Evolutionary conservation across 2,888 invertebrate genomes (phyloP).

Genomic region (Ormyrus thymus): DNA sequence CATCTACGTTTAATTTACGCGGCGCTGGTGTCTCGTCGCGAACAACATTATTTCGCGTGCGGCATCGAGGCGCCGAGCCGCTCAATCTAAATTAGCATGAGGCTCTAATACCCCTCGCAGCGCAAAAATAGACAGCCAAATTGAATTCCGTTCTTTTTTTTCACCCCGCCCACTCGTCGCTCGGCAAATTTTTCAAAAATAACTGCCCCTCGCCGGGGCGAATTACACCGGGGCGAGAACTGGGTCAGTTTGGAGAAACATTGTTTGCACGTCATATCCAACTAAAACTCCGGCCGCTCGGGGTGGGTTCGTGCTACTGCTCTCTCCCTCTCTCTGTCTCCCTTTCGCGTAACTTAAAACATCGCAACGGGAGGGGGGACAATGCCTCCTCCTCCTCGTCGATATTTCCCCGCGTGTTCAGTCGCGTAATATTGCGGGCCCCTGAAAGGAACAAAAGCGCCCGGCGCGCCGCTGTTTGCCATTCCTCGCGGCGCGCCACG

Average conservation of each 20-base stretch:
- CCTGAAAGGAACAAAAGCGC: too few species aligned
- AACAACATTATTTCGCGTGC: too few species aligned
- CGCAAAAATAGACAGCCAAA: too few species aligned
- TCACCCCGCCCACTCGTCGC: background rate
- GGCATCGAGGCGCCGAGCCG: too few species aligned
- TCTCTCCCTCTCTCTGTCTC: too few species aligned
- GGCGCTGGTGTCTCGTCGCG: too few species aligned
- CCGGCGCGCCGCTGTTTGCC: too few species aligned
- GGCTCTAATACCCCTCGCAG: too few species aligned
- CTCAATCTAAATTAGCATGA: too few species aligned
- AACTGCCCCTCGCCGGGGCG: background rate
- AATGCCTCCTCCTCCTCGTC: background rate
- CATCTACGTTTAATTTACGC: too few species aligned
- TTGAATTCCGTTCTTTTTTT: constrained; percentile 24
- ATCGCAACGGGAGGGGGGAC: background rate
- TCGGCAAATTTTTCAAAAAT: constrained; percentile 31
- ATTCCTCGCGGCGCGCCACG: background rate
- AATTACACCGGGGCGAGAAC: constrained; percentile 11
- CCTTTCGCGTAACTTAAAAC: constrained; percentile 31
- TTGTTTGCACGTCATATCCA: constrained; percentile 42
- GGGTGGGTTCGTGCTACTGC: background rate
- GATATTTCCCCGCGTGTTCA: too few species aligned
- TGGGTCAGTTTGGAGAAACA: constrained; percentile 35
- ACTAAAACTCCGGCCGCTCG: background rate
- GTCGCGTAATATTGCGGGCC: too few species aligned